A percentile compares a stretch with the other conserved stretches of the same genome.
Conservation (phyloP, 2,797 vertebrate genomes). For the Coendou prehensilis region DNA sequence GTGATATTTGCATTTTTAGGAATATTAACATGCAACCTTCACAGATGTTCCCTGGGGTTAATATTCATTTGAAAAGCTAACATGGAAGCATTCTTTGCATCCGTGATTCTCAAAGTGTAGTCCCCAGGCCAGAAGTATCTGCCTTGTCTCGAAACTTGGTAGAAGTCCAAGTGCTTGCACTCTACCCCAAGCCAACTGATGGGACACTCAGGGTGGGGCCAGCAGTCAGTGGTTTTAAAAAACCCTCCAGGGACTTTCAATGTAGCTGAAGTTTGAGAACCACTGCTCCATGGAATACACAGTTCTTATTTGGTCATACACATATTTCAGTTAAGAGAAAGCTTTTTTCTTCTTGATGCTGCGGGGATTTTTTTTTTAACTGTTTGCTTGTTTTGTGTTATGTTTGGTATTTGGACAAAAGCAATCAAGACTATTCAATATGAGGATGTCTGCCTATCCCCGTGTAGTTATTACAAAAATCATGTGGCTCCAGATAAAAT, state of each 20-base stretch:
- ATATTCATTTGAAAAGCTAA: conserved; percentile 43
- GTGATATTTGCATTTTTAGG: neutral
- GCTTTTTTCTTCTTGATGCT: neutral
- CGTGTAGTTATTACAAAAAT: neutral
- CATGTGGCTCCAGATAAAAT: neutral
- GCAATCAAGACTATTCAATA: neutral
- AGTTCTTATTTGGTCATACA: neutral
- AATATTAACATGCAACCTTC: conserved; percentile 36
- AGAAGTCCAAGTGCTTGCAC: neutral
- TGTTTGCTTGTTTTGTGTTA: conserved; percentile 15
- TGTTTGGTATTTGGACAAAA: conserved; percentile 36
- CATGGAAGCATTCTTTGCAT: neutral
- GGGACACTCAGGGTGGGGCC: neutral
- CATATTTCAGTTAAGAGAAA: neutral
- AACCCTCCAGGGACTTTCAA: neutral
- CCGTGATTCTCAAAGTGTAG: neutral
- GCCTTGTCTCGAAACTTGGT: neutral
- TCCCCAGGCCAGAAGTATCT: neutral
- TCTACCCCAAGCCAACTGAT: neutral
- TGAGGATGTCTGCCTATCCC: neutral
- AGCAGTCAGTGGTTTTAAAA: neutral
- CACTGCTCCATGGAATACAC: neutral
- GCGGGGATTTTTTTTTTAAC: neutral
- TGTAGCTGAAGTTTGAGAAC: neutral
- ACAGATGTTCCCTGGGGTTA: neutral